phyloP scores from a whole-genome alignment of 2,797 vertebrate species.

The Threskiornis aethiopicus region DNA sequence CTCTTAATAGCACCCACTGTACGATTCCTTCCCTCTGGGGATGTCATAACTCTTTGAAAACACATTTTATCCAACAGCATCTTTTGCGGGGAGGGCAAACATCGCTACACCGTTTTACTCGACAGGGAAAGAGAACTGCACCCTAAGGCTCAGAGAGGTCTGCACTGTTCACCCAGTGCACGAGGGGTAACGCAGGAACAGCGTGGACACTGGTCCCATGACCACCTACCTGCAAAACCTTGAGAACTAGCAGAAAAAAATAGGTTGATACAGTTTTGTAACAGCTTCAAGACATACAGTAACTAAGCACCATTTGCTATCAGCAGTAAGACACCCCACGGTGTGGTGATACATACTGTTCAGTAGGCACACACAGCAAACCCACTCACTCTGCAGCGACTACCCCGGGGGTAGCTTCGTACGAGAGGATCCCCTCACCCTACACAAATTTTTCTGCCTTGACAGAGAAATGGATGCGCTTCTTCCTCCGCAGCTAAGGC shows the following conservation, averaged over 20 bases:
- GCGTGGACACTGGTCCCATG: background rate
- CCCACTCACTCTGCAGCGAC: constrained; percentile 43
- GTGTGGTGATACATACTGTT: constrained; percentile 69
- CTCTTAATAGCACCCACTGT: background rate
- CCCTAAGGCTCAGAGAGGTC: background rate
- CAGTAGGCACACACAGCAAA: constrained; percentile 44
- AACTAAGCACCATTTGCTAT: constrained; percentile 51
- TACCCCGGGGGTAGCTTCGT: background rate
- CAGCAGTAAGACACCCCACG: constrained; percentile 69
- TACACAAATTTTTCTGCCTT: background rate
- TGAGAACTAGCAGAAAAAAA: constrained; percentile 39
- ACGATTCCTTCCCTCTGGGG: background rate
- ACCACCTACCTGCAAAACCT: constrained; percentile 58
- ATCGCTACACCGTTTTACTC: background rate
- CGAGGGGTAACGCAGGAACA: background rate
- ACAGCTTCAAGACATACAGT: constrained; percentile 50
- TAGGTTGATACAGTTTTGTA: constrained; percentile 19
- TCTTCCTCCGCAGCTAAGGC: background rate
- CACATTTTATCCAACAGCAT: background rate
- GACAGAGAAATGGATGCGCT: background rate
- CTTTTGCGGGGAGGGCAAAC: background rate
- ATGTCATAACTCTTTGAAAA: background rate
- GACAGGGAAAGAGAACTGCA: background rate
- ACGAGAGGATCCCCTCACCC: background rate
- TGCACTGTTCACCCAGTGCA: background rate